These are phyloP conservation scores for Oplegnathus fasciatus DNA, from an alignment of 2,113 vertebrate species.

Conservation along the genomic window DNA sequence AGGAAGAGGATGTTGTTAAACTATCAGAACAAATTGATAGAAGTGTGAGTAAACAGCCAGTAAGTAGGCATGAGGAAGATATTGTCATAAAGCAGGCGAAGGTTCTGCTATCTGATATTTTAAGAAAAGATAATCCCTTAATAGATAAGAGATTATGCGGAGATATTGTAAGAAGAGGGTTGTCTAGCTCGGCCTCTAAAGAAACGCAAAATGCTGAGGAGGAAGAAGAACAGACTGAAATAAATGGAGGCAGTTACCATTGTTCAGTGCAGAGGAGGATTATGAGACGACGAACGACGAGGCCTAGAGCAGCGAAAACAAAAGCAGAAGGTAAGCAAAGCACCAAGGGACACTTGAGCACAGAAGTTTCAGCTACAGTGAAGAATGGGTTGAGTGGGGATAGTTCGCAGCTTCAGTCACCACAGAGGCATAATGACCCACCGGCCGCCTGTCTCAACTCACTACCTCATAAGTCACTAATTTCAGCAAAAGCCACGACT, in stretches of 20 bases:
- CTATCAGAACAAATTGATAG: conserved; percentile 17
- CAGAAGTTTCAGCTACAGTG: background rate
- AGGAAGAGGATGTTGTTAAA: conserved; percentile 11
- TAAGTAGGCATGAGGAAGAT: conserved; percentile 43
- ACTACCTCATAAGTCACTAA: conserved; percentile 68
- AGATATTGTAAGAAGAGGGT: conserved; percentile 11
- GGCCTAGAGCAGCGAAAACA: conserved; percentile 49
- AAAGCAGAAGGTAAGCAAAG: conserved; percentile 49
- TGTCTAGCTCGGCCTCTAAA: conserved; percentile 36
- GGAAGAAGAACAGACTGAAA: conserved; percentile 22
- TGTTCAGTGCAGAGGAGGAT: conserved; percentile 23
- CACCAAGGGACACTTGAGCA: conserved; percentile 17
- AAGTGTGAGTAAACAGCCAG: conserved; percentile 27
- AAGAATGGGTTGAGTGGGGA: conserved; percentile 25
- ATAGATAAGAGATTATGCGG: conserved; percentile 37
- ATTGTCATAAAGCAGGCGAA: conserved; percentile 80
- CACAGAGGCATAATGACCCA: conserved; percentile 28
- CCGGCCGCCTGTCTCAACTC: conserved; percentile 43
- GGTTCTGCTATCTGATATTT: conserved; percentile 82
- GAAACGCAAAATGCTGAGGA: conserved; percentile 23
- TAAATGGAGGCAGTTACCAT: conserved; percentile 38
- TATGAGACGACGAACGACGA: conserved; percentile 36
- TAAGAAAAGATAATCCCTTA: conserved; percentile 68
- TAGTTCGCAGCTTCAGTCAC: conserved; percentile 8
- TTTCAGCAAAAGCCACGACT: conserved; percentile 39